Conservation (phyloP, 2,797 vertebrate genomes). For the Distichodus sexfasciatus region DNA sequence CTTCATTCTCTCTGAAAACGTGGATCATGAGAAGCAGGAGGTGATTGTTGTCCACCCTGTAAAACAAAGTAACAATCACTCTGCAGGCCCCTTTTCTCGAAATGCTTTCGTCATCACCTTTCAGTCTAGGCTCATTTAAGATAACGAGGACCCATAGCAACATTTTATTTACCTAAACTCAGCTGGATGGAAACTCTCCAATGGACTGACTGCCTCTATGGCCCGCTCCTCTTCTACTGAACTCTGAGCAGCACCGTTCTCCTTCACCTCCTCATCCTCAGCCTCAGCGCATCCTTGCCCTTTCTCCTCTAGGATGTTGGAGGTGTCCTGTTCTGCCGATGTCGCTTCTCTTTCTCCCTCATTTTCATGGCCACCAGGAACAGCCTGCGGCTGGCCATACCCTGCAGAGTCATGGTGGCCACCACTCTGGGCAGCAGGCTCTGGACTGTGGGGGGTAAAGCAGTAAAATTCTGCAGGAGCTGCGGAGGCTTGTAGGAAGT, state of each 20-base stretch:
- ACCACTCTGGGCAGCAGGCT: slow-evolving; percentile 85
- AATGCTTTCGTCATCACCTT: background rate
- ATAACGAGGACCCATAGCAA: background rate
- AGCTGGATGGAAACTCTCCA: slow-evolving; percentile 80
- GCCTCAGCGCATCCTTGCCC: background rate
- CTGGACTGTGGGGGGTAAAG: slow-evolving; percentile 92
- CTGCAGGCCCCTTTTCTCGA: background rate
- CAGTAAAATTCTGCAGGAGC: slow-evolving; percentile 84
- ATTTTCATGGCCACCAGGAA: slow-evolving; percentile 85
- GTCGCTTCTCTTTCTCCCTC: slow-evolving; percentile 69
- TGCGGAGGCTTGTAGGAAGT: slow-evolving; percentile 76
- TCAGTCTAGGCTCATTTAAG: background rate
- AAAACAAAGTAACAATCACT: slow-evolving; percentile 33
- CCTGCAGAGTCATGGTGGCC: slow-evolving; percentile 93
- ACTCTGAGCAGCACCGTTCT: slow-evolving; percentile 20
- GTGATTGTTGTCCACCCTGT: slow-evolving; percentile 97
- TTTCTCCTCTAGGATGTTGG: slow-evolving; percentile 55
- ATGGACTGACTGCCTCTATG: slow-evolving; percentile 68
- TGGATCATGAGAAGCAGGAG: slow-evolving; percentile 96
- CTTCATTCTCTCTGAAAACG: slow-evolving; percentile 95
- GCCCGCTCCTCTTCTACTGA: slow-evolving; percentile 66
- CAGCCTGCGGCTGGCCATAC: slow-evolving; percentile 85
- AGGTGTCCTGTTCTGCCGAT: slow-evolving; percentile 52
- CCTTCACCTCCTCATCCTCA: slow-evolving; percentile 10
- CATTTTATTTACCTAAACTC: slow-evolving; percentile 85